phyloP scores from a whole-genome alignment of 2,797 vertebrate genomes.

The Carcharodon carcharias region DNA sequence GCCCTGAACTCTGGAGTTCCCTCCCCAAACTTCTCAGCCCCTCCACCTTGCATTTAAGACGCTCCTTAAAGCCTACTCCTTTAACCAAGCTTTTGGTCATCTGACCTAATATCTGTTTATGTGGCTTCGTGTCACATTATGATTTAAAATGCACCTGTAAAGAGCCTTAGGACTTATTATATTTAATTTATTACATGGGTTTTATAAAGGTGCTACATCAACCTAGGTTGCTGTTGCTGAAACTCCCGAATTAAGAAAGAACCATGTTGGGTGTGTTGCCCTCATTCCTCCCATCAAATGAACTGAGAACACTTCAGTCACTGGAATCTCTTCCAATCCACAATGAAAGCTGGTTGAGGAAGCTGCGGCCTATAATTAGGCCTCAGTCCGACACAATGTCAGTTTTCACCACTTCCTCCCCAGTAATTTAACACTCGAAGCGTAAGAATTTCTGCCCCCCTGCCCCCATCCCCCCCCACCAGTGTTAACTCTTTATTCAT shows the following conservation, averaged over 20 bases:
- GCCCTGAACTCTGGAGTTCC: background rate
- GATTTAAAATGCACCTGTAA: too few relatives aligned
- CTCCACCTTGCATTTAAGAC: background rate
- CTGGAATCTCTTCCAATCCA: background rate
- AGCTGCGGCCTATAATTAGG: background rate
- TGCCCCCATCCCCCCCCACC: too few relatives aligned
- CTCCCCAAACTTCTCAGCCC: background rate
- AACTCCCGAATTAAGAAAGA: too few relatives aligned
- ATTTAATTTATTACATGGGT: too few relatives aligned
- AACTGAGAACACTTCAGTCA: background rate
- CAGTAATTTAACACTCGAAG: background rate
- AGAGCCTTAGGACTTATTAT: too few relatives aligned
- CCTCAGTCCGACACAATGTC: background rate
- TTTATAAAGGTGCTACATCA: too few relatives aligned
- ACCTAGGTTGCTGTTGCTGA: too few relatives aligned
- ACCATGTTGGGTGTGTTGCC: too few relatives aligned
- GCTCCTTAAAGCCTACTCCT: too few relatives aligned
- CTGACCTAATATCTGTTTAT: too few relatives aligned
- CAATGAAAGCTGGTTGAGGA: background rate
- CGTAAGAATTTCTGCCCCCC: background rate
- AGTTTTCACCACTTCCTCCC: slow-evolving; percentile 2
- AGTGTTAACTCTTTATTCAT: slow-evolving; percentile 11
- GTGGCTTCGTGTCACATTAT: too few relatives aligned
- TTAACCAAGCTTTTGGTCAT: too few relatives aligned
- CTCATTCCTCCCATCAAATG: background rate